Base-by-base conservation (phyloP, 2,888 invertebrate species). In the Muscina levida region DNA sequence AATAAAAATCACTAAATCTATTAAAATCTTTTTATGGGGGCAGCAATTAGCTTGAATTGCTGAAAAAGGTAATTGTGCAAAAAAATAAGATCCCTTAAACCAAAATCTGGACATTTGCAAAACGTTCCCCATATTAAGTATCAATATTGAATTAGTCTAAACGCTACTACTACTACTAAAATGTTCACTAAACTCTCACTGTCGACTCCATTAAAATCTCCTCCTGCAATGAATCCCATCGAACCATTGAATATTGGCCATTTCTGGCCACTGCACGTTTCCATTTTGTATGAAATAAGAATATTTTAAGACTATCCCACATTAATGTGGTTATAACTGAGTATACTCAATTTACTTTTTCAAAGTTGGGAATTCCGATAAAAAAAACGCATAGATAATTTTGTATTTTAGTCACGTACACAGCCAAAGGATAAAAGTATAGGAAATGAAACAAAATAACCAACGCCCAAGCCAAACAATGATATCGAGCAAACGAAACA, bases 301-400 rank as follows among this genome's bases (percentile, higher is more conserved):
- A 62, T 39, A 17, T 62, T 39, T 62, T 39, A 39, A 62, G 19
- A 22, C 42, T 57, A 13, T 39, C 42, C 62, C 15, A 19, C 6
- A 62, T 42, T 42, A 62, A 62, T 42, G 62, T 62, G 62, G 62
- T 62, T 62, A 62, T 62, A 62, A 62, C 62, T 42, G 42, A 62
- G 62, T 11, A 62, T 22, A 15, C 1, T 62, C 59, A 11, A 8
- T 59, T 4, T 39, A 17, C 22, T 26, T 11, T 17, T 19, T 11
- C 39, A 59, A n/a, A n/a, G n/a, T 59, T 37, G 19, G 22, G 62
- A 13, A 31, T 62, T 62, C 39, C 62, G 15, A 1, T 39, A 42
- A n/a, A 42, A 22, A 22, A 42, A 62, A 39, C 37, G 39, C 10
- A 42, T 39, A 62, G 5, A 1, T 22, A 10, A 39, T 37, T 37